Evolutionary conservation across 2,113 vertebrate species (phyloP), one percentile per base, ranked within the genome.

Genomic region (Pluvialis apricaria): DNA sequence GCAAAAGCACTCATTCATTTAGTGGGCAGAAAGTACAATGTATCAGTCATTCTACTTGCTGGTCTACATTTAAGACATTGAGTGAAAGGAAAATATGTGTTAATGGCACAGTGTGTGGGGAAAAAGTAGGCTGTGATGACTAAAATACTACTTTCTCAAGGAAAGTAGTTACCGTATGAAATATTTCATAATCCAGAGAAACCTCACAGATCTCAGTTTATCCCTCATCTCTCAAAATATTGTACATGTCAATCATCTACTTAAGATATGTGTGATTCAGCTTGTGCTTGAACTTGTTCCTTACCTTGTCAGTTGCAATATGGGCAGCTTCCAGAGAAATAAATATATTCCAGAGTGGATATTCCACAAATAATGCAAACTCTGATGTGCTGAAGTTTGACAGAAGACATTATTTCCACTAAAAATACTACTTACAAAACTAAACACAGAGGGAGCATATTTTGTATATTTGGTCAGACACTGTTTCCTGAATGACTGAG

Each of bases 191-290:
- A 93, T 62, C n/a, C 38, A 86, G 80, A 81, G 21, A 75, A 94
- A 65, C 12, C 44, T 64, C 80, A 84, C n/a, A 91, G 44, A 84
- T 93, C 90, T 93, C 95, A 92, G 96, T 94, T 94, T 92, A 79
- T 86, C 65, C 18, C 32, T 90, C 49, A 72, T 81, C 60, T 94
- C 76, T 97, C 93, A 94, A 97, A 97, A 97, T 92, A 96, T 94
- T 95, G 72, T 44, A 55, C 8, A 17, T 90, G 36, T 57, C 89
- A 81, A 82, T 94, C 52, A 93, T 87, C 92, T 92, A 44, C 55
- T 92, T 65, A 73, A 75, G 88, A 82, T 42, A 81, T 6, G 68
- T 83, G 82, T 86, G 82, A 86, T 90, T 81, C 71, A 94, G 9
- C 40, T 75, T 45, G 32, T 69, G 11, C 47, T 90, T 93, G 86